Evolutionary conservation across 1,140 invertebrate species (phyloP), one percentile per base, ranked within the genome.

Genomic region (Laodelphax striatellus): DNA sequence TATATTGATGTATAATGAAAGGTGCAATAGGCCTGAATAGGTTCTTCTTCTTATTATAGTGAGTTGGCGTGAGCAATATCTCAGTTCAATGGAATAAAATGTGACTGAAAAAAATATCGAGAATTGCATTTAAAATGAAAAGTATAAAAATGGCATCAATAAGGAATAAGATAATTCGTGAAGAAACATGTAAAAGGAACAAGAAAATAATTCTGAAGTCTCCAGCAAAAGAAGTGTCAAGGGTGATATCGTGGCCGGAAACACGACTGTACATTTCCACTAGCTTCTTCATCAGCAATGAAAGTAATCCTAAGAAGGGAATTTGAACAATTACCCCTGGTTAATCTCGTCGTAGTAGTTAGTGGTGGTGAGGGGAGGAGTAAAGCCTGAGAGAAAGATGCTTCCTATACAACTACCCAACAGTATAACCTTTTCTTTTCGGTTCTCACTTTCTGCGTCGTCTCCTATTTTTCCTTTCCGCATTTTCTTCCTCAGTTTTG

Each of bases 381-480:
- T 31, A 9, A 31, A 9, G 28, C 28, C 28, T 2, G 34, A 38
- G 19, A 53, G 21, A 53, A 24, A 22, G 52, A 53, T 53, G 52
- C 52, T 17, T 31, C 31, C 54, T 28, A 3, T 14, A 21, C 53
- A 55, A 55, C 53, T 55, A 31, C n/a, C n/a, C n/a, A n/a, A n/a
- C 28, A 31, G 9, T 31, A 55, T 55, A 55, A 55, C 53, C 53
- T 57, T 34, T 57, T 38, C 44, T 50, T 61, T 50, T 46, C 10
- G 52, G 14, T 31, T 56, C 43, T 57, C 55, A 19, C 55, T 52
- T 44, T 57, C 42, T 13, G 9, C 43, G 43, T 50, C 54, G 28
- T 19, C 42, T 31, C 43, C 46, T 57, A 52, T 41, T 55, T 58
- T 50, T 63, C 55, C 61, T 59, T 63, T 63, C 66, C 58, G 63